Base-by-base conservation (phyloP, 2,113 vertebrate species). In the Pseudopipra pipra region DNA sequence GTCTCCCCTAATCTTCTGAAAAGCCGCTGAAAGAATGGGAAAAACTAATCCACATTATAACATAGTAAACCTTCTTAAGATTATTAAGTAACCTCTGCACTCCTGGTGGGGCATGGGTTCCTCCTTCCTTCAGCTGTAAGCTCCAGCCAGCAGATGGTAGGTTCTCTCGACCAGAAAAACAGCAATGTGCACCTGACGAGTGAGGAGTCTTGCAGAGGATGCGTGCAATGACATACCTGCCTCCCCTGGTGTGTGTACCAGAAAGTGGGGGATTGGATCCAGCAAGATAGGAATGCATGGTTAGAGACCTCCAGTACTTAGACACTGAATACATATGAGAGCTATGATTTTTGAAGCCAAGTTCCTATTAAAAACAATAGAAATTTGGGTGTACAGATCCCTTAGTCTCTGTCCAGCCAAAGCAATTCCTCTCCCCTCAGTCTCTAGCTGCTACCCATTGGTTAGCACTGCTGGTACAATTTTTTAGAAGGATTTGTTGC, bases 351-450 rank as follows among this genome's bases (percentile, higher is more conserved):
- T 41, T 90, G 2, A 94, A 92, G 79, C 95, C 90, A 92, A 96
- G 93, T 90, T 96, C 79, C 89, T 92, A 90, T 56, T 90, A 90
- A 96, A 96, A 92, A 96, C 96, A 96, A 95, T 97, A 93, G 92
- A 95, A 94, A 90, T 92, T 71, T 81, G 90, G 73, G 92, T 95
- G 65, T 96, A 94, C 83, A 90, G 93, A 94, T 93, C 95, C 92
- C 95, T 93, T 92, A 78, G 85, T 93, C 76, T 94, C 87, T 72
- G 61, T 81, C 85, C 93, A 96, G 92, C 73, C 95, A 96, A 95
- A 94, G 91, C 80, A 93, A 97, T 85, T 91, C 54, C 83, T 96
- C 59, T 89, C 75, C 51, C 61, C 51, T 33, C 14, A 4, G 89
- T 75, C 85, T 84, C 65, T 90, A 94, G 76, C 80, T 93, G 83